Evolutionary conservation across 2,113 vertebrate species (phyloP).

Genomic region (Ceyx margarethae): DNA sequence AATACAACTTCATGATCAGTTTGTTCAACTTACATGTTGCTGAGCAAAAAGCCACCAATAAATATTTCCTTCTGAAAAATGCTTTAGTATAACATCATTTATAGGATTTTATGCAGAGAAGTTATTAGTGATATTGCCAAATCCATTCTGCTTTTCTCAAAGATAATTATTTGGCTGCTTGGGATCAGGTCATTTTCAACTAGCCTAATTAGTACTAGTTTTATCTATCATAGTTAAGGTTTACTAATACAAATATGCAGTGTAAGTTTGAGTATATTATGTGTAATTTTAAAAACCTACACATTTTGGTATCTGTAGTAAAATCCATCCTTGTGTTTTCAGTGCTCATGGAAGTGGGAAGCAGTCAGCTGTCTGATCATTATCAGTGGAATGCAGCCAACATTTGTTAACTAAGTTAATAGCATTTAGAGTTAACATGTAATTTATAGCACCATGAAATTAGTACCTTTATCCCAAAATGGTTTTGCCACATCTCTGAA

Average conservation of each 20-base stretch:
- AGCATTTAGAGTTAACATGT: neutral
- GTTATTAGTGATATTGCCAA: neutral
- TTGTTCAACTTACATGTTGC: conserved; percentile 14
- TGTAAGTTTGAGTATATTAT: neutral
- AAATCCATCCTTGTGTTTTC: neutral
- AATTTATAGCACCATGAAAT: neutral
- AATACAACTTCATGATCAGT: conserved; percentile 40
- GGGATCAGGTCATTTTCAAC: neutral
- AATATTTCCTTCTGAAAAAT: conserved; percentile 48
- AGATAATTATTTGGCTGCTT: neutral
- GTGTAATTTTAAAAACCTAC: neutral
- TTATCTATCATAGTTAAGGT: neutral
- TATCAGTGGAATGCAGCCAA: neutral
- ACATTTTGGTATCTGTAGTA: neutral
- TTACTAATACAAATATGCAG: neutral
- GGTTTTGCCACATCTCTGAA: neutral
- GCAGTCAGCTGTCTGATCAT: neutral
- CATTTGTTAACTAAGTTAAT: neutral
- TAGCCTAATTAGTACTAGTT: conserved; percentile 36
- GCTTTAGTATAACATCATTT: fast-evolving
- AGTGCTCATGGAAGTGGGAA: neutral
- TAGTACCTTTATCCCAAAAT: neutral
- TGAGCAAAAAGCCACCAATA: conserved; percentile 59
- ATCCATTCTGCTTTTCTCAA: neutral
- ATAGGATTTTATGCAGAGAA: neutral